Base-by-base conservation (phyloP, 1,140 invertebrate genomes). In the Trichonephila clavata region DNA sequence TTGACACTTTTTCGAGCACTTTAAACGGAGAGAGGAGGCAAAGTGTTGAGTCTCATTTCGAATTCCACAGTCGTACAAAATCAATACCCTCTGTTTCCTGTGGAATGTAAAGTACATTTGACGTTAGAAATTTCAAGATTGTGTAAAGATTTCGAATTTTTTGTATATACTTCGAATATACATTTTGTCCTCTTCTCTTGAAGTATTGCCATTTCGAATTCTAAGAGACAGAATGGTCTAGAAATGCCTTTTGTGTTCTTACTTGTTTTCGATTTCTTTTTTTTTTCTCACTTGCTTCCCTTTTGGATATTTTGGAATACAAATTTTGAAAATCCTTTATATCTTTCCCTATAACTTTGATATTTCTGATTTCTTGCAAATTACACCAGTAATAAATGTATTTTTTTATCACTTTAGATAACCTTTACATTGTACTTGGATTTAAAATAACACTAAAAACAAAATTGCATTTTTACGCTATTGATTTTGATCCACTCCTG, bases 1-100 rank as follows among this genome's bases (percentile, higher is more conserved):
- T 88, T 88, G 61, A 88, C 86, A 88, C 86, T 88, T 88, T 50
- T 50, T 50, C 50, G 50, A 50, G 50, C 50, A 50, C 50, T 50
- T 50, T 50, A 50, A 13, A 50, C 1, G 32, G 21, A n/a, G 24
- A n/a, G n/a, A 43, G 27, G 39, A 24, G 24, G 65, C 10, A 20
- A 32, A 61, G n/a, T 1, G n/a, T 10, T 14, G 71, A 27, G 5
- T 50, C 21, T 63, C 84, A 90, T 80, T 90, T 32, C 24, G 88
- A 8, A 90, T 90, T 90, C 88, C 24, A 16, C 6, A 14, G 24
- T 80, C 65, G 68, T 81, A 8, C 24, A 68, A 24, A 90, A 90
- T 90, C 88, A 90, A 90, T 90, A 68, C 20, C 4, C 7, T 18
- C 32, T 43, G 60, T 77, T 60, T 59, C 14, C 24, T 50, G 24